Percentiles rank a stretch among this genome's conserved stretches.
Conservation (phyloP, 2,888 invertebrate species). For the Drosophila robusta region DNA sequence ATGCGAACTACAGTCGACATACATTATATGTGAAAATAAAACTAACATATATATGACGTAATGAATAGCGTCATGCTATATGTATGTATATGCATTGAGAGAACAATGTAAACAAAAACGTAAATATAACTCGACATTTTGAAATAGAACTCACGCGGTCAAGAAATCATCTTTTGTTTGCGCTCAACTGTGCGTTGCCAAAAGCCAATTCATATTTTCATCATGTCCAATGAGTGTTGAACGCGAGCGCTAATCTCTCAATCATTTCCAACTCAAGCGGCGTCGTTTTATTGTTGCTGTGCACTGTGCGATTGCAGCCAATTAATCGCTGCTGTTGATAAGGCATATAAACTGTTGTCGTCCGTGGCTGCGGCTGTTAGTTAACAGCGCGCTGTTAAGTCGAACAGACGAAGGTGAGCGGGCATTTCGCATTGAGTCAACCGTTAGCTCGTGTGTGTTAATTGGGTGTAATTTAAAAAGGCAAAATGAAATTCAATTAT, state of each 20-base stretch:
- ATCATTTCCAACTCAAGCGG: neutral
- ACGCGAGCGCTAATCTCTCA: neutral
- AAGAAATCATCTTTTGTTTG: slow-evolving; percentile 16
- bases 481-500: slow-evolving; percentile 7
- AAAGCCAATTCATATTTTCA: slow-evolving; percentile 32
- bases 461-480: slow-evolving; percentile 2
- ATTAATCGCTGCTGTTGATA: slow-evolving; percentile 39
- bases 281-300: slow-evolving; percentile 15
- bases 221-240: slow-evolving; percentile 17
- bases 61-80: neutral
- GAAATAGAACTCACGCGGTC: slow-evolving; percentile 25
- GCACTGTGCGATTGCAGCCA: slow-evolving; percentile 10
- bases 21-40: neutral
- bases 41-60: slow-evolving; percentile 7
- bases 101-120: slow-evolving; percentile 26
- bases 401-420: slow-evolving; percentile 39
- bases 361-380: slow-evolving; percentile 33
- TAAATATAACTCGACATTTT: slow-evolving; percentile 19
- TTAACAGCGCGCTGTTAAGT: slow-evolving; percentile 50
- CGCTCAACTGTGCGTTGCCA: slow-evolving; percentile 22
- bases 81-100: neutral
- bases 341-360: slow-evolving; percentile 45
- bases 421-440: slow-evolving; percentile 16
- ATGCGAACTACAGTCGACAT: neutral
- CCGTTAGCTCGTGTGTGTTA: slow-evolving; percentile 1